Conservation (phyloP, 2,113 vertebrate species). For the Prunella fulvescens region DNA sequence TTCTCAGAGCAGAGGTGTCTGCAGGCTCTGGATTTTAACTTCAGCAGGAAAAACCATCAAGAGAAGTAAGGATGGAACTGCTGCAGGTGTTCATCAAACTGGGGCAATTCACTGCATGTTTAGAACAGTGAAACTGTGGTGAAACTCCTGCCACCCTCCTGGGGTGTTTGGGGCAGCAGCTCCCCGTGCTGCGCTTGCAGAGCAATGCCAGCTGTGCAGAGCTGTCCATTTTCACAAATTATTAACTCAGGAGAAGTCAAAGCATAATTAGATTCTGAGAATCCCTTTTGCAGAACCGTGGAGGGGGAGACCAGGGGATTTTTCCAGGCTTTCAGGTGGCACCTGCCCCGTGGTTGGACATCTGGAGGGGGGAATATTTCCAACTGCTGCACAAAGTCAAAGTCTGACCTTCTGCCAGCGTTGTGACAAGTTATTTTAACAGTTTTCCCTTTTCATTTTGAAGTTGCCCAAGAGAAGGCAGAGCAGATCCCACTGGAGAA, state of each 20-base stretch:
- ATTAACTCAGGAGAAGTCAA: neutral
- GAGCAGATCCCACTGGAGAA: slow-evolving; percentile 90
- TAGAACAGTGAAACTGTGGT: neutral
- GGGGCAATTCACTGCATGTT: neutral
- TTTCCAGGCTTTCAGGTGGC: neutral
- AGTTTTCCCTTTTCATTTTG: neutral
- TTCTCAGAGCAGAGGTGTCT: neutral
- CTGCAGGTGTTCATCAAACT: neutral
- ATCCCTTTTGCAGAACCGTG: neutral
- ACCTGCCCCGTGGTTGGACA: neutral
- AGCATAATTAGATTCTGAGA: neutral
- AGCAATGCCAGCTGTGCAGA: neutral
- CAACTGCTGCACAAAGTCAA: neutral
- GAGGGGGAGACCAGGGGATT: neutral
- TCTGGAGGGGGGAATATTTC: neutral
- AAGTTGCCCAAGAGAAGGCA: slow-evolving; percentile 84
- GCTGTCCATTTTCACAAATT: neutral
- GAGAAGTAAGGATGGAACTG: neutral
- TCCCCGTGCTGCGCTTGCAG: fast-evolving
- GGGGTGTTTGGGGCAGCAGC: neutral
- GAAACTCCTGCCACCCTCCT: neutral
- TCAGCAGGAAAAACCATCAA: neutral
- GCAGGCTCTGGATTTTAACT: neutral
- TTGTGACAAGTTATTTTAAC: neutral
- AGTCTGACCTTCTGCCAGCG: neutral